Evolutionary conservation across 2,888 invertebrate species (phyloP), one percentile per base, ranked within the genome.

Genomic region (Drosophila yooni): DNA sequence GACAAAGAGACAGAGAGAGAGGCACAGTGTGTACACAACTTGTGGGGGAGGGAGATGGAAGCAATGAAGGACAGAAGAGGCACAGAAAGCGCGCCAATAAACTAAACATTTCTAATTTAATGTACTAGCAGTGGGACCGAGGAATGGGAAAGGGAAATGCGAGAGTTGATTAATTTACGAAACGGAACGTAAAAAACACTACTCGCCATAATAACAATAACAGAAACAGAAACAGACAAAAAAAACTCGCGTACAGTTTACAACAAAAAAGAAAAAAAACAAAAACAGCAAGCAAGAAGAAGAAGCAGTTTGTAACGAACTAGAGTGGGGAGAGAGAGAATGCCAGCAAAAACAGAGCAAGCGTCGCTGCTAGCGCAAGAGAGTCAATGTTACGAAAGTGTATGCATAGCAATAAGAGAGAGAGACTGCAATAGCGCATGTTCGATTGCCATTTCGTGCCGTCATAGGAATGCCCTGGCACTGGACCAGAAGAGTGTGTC

Each of bases 221-320:
- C 31, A 61, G 53, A 34, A 63, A 61, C 56, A 56, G 31, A 57
- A 64, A 62, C 52, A 66, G 43, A 65, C 33, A 50, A 53, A 63
- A 63, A 25, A 27, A 29, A 63, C 46, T 66, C 63, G 72, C 88
- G 82, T 88, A 84, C 88, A 84, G 85, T 88, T 84, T 85, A 88
- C 88, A 88, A 85, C 86, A 85, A 76, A 76, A 76, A 76, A 76
- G 60, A 79, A 43, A 46, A 46, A 69, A 59, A 79, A 69, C 79
- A 78, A n/a, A 27, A 33, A 64, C 54, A 27, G 31, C 31, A 25
- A 13, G 43, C 75, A 15, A 36, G 34, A 77, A 81, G 79, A 75
- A 69, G 68, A 65, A 89, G 79, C 86, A 81, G 86, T 77, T 80
- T 86, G 81, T 83, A 89, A 88, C 88, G 88, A 90, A 88, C 85